Percentiles rank a stretch among this genome's conserved stretches.
These are phyloP conservation scores for Oxytorus armatus DNA, from an alignment of 2,888 invertebrate species.

Conservation along the genomic window DNA sequence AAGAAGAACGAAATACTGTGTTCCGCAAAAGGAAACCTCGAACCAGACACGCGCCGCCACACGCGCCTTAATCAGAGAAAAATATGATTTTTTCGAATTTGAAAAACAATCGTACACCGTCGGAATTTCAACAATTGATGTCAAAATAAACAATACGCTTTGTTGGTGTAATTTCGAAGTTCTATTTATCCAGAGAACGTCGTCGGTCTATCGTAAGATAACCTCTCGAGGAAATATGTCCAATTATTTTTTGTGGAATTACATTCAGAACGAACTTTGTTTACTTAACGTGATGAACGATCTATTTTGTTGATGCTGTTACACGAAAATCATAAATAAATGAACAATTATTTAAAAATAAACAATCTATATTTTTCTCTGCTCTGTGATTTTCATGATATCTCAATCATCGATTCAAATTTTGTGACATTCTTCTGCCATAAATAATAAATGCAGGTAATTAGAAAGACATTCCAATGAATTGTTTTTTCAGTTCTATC, in stretches of 20 bases:
- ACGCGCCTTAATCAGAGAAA: conserved; percentile 70
- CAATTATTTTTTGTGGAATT: conserved; percentile 9
- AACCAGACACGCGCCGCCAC: conserved; percentile 74
- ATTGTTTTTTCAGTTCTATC: conserved; percentile 16
- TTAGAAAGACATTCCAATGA: no score
- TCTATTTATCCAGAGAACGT: conserved; percentile 14
- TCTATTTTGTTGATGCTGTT: not conserved
- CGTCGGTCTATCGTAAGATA: conserved; percentile 61
- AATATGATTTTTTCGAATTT: conserved; percentile 74
- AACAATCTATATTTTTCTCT: no score
- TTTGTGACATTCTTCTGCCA: no score
- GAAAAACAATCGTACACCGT: conserved; percentile 59
- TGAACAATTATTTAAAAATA: no score
- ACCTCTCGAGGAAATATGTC: conserved; percentile 64
- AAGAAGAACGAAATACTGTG: conserved; percentile 2
- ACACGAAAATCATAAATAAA: no score
- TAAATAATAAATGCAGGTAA: no score
- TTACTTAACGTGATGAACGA: no score
- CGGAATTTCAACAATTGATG: not conserved
- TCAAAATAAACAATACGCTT: not conserved
- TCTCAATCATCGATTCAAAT: no score
- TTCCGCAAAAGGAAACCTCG: conserved; percentile 68
- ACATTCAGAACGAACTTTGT: not conserved
- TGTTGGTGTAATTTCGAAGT: not conserved
- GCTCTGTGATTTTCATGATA: no score